phyloP scores from a whole-genome alignment of 2,888 invertebrate species.

The Eupithecia exiguata region DNA sequence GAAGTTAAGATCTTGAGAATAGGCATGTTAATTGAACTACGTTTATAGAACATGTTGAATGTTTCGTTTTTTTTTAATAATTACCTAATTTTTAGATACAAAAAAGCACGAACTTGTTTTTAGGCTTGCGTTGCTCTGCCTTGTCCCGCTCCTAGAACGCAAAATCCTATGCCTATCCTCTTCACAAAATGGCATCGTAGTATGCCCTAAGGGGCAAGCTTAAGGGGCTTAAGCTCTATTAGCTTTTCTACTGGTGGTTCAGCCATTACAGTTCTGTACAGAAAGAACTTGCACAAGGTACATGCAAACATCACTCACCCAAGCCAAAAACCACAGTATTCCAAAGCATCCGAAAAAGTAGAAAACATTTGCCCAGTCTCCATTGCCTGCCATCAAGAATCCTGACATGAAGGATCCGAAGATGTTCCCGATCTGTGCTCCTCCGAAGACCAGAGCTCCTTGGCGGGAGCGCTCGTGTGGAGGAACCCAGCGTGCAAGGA shows the following conservation, averaged over 20 bases:
- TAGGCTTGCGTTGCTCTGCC: too few relatives aligned
- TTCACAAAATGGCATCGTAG: too few relatives aligned
- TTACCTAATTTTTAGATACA: too few relatives aligned
- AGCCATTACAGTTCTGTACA: not conserved
- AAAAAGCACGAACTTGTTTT: too few relatives aligned
- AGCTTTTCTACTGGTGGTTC: not conserved
- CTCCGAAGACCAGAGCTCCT: slow-evolving; percentile 85
- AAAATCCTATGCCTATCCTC: too few relatives aligned
- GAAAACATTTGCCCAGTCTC: slow-evolving; percentile 84
- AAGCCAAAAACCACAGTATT: slow-evolving; percentile 82
- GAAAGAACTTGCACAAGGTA: not conserved
- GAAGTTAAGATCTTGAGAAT: too few relatives aligned
- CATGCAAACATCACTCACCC: slow-evolving; percentile 61
- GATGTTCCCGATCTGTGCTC: slow-evolving; percentile 84
- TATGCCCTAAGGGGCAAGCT: too few relatives aligned
- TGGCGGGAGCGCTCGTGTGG: slow-evolving; percentile 84
- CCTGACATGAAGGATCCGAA: slow-evolving; percentile 84
- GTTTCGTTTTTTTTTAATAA: too few relatives aligned
- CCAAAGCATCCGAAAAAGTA: slow-evolving; percentile 85
- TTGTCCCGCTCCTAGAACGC: too few relatives aligned
- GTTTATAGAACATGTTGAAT: too few relatives aligned
- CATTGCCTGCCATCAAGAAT: slow-evolving; percentile 77
- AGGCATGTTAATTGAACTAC: too few relatives aligned
- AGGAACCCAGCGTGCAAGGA: slow-evolving; percentile 85
- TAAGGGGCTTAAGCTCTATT: too few relatives aligned